These are phyloP conservation scores for Acanthornis magna DNA, from an alignment of 2,797 vertebrate species.

Conservation along the genomic window DNA sequence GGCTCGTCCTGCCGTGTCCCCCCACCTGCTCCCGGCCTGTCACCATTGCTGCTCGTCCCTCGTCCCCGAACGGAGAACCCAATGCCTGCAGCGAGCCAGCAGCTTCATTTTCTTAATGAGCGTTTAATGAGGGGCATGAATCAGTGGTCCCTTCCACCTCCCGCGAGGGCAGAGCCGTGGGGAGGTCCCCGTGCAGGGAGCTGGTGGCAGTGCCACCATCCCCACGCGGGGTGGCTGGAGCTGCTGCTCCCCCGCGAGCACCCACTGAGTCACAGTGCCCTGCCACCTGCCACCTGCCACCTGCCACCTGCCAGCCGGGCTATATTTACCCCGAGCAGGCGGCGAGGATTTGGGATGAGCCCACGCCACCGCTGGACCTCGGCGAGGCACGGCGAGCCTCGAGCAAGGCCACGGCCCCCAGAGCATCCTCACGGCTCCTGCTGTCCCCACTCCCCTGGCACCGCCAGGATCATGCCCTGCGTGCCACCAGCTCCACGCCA, in stretches of 20 bases:
- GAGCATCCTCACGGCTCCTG: background rate
- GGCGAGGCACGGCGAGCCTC: rapidly evolving
- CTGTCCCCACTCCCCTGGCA: rapidly evolving
- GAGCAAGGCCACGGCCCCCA: rapidly evolving
- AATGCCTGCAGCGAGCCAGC: rapidly evolving
- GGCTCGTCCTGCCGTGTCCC: background rate
- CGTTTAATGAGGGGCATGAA: slow-evolving; percentile 7
- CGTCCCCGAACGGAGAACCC: background rate
- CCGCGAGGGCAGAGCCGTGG: background rate
- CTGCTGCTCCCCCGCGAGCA: background rate
- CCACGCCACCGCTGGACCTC: rapidly evolving
- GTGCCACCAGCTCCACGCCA: background rate
- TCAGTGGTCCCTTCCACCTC: background rate
- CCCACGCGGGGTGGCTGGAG: background rate
- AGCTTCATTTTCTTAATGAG: slow-evolving; percentile 36
- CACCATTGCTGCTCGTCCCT: rapidly evolving
- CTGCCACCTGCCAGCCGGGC: background rate
- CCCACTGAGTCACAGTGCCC: background rate
- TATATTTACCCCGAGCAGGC: background rate
- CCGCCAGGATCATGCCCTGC: rapidly evolving
- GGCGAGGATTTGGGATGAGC: background rate
- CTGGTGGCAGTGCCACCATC: background rate
- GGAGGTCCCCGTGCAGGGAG: background rate
- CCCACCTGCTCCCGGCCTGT: rapidly evolving
- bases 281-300: slow-evolving; percentile 31